Base-by-base conservation (phyloP, 2,113 vertebrate genomes). In the Mixornis gularis region DNA sequence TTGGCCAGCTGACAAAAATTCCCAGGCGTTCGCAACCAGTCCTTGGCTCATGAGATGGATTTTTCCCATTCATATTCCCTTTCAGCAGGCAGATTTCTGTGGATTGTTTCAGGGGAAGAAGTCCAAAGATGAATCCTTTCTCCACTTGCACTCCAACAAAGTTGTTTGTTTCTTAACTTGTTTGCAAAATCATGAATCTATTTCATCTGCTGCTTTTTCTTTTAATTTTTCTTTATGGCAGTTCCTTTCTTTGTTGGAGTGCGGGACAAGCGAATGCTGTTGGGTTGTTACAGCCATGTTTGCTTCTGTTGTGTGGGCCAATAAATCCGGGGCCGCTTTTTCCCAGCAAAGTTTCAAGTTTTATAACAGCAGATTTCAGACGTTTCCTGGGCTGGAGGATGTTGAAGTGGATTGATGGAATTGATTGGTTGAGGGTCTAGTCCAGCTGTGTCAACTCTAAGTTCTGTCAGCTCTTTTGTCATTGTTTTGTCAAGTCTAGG, bases 1-100 rank as follows among this genome's bases (percentile, higher is more conserved):
- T 97, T 97, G 96, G 96, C 95, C 41, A n/a, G 44, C 69, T 69
- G 95, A 96, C 96, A 96, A 96, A 94, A 97, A 95, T 96, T 89
- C 74, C 62, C 49, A 95, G 94, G 95, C 76, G 24, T 91, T 96
- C 80, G 82, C 36, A 6, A 90, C 95, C 89, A 92, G 72, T 86
- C 87, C 88, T 95, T 96, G 96, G 91, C 97, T 93, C 56, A 1
- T 26, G 51, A 43, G n/a, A 26, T 0, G 10, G 92, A 96, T 95
- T 97, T 93, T 97, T 95, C 96, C 93, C 96, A 96, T 97, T 96
- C 87, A 90, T 96, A 78, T 43, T 79, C 86, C 73, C 82, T 90
- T 91, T 96, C 93, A 94, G 87, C 93, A 96, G 85, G 89, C 94
- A 93, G 85, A 96, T 95, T 95, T 94, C 91, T 96, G 89, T n/a